Evolutionary conservation across 1,140 invertebrate species (phyloP).

Genomic region (Megalonaias nervosa): DNA sequence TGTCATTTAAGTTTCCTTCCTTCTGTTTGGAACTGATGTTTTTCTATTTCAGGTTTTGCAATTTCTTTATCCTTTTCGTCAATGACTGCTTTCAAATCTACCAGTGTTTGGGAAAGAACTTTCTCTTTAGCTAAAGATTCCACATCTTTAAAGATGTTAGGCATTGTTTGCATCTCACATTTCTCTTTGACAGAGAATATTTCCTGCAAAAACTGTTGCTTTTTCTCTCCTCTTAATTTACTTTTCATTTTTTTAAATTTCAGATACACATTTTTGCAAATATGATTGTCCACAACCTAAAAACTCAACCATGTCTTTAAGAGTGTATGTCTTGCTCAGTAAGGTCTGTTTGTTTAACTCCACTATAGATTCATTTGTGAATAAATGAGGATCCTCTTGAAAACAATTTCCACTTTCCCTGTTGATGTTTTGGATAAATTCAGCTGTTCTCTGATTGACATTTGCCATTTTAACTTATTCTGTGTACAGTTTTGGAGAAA

Average conservation of each 20-base stretch:
- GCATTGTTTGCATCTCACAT: conserved; percentile 12
- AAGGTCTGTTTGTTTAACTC: conserved; percentile 1
- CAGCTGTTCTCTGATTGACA: background rate
- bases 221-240: too few species aligned
- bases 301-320: conserved; percentile 3
- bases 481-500: conserved; percentile 8
- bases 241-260: too few species aligned
- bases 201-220: conserved; percentile 7
- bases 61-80: too few species aligned
- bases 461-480: background rate
- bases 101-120: too few species aligned
- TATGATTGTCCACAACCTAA: background rate
- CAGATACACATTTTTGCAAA: too few species aligned
- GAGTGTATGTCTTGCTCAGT: conserved; percentile 1
- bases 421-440: background rate
- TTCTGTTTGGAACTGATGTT: conserved; percentile 14
- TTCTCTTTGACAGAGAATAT: background rate
- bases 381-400: conserved; percentile 7
- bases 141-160: conserved; percentile 7
- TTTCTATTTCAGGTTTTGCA: too few species aligned
- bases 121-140: too few species aligned
- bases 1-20: conserved; percentile 16
- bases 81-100: too few species aligned
- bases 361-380: conserved; percentile 11
- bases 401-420: conserved; percentile 6